A percentile compares a stretch with the other conserved stretches of the same genome.
Conservation (phyloP, 1,140 invertebrate genomes). For the Leptopilina clavipes region DNA sequence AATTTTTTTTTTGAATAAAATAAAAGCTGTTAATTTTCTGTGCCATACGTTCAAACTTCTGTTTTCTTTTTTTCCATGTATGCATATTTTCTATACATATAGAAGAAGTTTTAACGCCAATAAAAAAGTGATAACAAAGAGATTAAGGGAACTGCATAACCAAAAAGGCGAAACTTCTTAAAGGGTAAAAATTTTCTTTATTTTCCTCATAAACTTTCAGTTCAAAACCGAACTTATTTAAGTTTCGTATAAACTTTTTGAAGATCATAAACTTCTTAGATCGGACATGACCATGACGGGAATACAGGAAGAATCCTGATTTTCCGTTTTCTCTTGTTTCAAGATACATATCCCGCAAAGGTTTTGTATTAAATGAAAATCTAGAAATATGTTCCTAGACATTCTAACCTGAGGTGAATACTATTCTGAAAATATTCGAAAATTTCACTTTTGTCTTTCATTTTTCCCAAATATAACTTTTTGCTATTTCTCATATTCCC, state of each 20-base stretch:
- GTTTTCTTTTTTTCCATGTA: no score
- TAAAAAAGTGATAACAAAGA: constrained; percentile 17
- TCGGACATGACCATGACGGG: constrained; percentile 23
- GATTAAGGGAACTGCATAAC: not conserved
- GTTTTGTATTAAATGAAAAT: not conserved
- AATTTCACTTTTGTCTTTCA: not conserved
- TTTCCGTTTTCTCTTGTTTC: not conserved
- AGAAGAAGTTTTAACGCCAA: not conserved
- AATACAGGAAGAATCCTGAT: not conserved
- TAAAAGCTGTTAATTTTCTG: no score
- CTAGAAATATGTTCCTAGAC: not conserved
- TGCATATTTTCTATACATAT: not conserved
- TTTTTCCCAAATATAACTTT: not conserved
- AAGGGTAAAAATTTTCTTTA: not conserved
- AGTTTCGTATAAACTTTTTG: constrained; percentile 17
- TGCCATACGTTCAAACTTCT: no score
- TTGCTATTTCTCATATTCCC: not conserved
- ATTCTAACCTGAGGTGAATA: not conserved
- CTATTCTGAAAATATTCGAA: not conserved
- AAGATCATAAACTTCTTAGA: constrained; percentile 27
- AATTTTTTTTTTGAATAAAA: no score
- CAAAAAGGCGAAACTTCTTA: constrained; percentile 5
- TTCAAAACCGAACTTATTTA: constrained; percentile 7
- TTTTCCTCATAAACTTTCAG: constrained; percentile 15
- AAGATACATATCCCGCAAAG: not conserved